Percentiles rank a stretch among this genome's conserved stretches.
These are phyloP conservation scores for Ranitomeya imitator DNA, from an alignment of 2,113 vertebrate species.

Conservation along the genomic window DNA sequence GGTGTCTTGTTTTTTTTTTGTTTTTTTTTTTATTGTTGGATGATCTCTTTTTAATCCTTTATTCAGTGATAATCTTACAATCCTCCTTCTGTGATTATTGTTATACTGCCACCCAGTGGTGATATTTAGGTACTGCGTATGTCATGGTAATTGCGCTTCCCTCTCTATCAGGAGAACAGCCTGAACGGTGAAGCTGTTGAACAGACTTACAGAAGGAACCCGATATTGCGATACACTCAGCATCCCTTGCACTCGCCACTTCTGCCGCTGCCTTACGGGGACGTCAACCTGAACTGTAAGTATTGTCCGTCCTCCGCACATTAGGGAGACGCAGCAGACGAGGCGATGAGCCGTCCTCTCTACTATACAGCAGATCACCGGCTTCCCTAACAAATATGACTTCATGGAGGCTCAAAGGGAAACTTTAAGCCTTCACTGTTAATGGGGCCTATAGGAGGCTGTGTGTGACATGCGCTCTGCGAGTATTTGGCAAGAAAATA, in stretches of 20 bases:
- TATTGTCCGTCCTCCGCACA: slow-evolving; percentile 18
- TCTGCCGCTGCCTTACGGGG: slow-evolving; percentile 86
- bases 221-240: slow-evolving; percentile 90
- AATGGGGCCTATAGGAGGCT: too few species aligned
- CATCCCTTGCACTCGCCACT: slow-evolving; percentile 88
- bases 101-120: neutral
- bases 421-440: too few species aligned
- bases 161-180: slow-evolving; percentile 79
- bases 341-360: neutral
- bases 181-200: slow-evolving; percentile 86
- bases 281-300: slow-evolving; percentile 81
- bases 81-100: neutral
- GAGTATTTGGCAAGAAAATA: too few species aligned
- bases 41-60: too few species aligned
- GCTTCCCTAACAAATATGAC: too few species aligned
- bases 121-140: neutral
- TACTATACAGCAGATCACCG: too few species aligned
- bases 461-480: too few species aligned
- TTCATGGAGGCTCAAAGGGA: too few species aligned
- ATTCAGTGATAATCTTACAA: neutral
- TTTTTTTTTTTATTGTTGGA: too few species aligned
- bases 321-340: too few species aligned
- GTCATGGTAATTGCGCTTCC: neutral
- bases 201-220: slow-evolving; percentile 88
- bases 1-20: too few species aligned